Percentiles rank a stretch among this genome's conserved stretches.
Conservation (phyloP, 2,113 vertebrate species). For the Rhinogobius similis region DNA sequence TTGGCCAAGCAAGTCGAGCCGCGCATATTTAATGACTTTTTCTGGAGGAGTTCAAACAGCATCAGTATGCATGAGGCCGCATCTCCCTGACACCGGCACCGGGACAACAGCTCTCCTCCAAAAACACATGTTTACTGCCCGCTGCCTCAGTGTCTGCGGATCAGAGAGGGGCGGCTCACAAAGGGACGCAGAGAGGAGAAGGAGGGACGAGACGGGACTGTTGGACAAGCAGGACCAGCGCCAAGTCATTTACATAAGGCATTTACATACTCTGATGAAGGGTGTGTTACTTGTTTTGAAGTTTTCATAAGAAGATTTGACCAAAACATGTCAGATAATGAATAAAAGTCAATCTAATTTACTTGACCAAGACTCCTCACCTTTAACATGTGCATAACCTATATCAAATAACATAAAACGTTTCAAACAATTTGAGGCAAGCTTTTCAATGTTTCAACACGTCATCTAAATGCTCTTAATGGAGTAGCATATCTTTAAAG, state of each 20-base stretch:
- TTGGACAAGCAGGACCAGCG: neutral
- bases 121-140: slow-evolving; percentile 40
- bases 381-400: too few species aligned
- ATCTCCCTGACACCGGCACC: slow-evolving; percentile 60
- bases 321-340: too few species aligned
- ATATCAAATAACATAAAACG: too few species aligned
- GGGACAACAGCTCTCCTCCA: slow-evolving; percentile 35
- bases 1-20: slow-evolving; percentile 54
- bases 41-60: slow-evolving; percentile 70
- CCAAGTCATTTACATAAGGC: neutral
- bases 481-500: too few species aligned
- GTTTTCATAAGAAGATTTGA: too few species aligned
- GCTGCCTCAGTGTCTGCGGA: slow-evolving; percentile 11
- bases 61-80: slow-evolving; percentile 75
- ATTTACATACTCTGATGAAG: neutral
- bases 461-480: too few species aligned
- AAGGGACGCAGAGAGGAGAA: neutral
- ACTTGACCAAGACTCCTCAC: too few species aligned
- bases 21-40: slow-evolving; percentile 74
- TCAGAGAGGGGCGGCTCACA: neutral
- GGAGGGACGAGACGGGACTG: neutral
- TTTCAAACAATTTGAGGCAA: too few species aligned
- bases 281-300: too few species aligned
- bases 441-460: too few species aligned
- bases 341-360: too few species aligned